Conservation (phyloP, 1,140 invertebrate species). For the Gerris buenoi region DNA sequence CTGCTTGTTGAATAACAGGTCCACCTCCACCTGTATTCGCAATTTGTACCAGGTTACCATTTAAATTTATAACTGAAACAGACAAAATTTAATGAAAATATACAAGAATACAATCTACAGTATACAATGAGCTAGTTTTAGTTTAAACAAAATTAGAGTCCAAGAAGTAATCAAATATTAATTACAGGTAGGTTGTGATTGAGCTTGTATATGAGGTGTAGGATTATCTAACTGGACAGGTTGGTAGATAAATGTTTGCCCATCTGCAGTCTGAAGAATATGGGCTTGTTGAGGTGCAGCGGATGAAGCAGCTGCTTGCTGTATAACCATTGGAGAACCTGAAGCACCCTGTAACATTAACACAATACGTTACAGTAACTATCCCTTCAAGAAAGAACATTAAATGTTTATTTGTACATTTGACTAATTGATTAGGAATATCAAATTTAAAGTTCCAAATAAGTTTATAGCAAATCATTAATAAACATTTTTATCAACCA, state of each 20-base stretch:
- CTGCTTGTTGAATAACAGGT: constrained; percentile 30
- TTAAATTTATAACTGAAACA: constrained; percentile 55
- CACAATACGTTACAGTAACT: too few species aligned
- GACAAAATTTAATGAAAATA: too few species aligned
- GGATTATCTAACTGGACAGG: constrained; percentile 47
- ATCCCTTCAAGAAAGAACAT: too few species aligned
- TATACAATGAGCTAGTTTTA: background rate
- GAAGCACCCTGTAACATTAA: background rate
- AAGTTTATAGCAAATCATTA: too few species aligned
- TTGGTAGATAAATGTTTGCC: constrained; percentile 85
- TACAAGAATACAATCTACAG: background rate
- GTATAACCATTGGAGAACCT: constrained; percentile 25
- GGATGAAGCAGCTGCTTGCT: constrained; percentile 39
- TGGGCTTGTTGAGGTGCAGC: constrained; percentile 42
- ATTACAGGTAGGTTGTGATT: constrained; percentile 42
- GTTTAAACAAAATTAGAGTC: background rate
- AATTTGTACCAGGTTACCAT: constrained; percentile 55
- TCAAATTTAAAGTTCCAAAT: too few species aligned
- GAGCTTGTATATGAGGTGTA: constrained; percentile 38
- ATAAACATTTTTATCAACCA: too few species aligned
- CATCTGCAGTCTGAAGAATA: constrained; percentile 78
- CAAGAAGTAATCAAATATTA: too few species aligned
- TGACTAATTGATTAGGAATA: too few species aligned
- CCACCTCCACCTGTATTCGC: constrained; percentile 30
- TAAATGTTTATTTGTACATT: too few species aligned